phyloP scores from a whole-genome alignment of 2,888 invertebrate genomes.

The Scaptomyza parva region DNA sequence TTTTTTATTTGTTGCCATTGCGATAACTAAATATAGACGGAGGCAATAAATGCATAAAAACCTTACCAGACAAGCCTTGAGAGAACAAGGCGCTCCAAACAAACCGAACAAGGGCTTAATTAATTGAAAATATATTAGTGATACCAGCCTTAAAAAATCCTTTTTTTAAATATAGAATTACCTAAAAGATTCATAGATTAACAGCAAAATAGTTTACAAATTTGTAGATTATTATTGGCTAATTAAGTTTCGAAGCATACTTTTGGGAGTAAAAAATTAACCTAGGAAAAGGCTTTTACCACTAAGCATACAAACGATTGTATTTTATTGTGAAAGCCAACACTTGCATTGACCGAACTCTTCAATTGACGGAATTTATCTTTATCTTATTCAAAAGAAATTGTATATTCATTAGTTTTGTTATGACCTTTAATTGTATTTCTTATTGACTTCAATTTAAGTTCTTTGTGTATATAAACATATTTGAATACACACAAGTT shows the following conservation, averaged over 20 bases:
- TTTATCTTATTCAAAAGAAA: too few species aligned
- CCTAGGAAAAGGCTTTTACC: not conserved
- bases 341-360: too few species aligned
- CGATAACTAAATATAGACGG: conserved; percentile 76
- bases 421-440: too few species aligned
- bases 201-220: not conserved
- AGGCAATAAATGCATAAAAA: conserved; percentile 46
- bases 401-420: too few species aligned
- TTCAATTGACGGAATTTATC: too few species aligned
- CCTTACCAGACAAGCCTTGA: conserved; percentile 21
- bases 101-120: conserved; percentile 25
- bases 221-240: too few species aligned
- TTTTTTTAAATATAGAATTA: not conserved
- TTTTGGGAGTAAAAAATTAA: conserved; percentile 31
- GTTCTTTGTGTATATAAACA: too few species aligned
- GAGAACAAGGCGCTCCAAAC: conserved; percentile 4
- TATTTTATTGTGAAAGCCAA: too few species aligned
- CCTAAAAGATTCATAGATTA: not conserved
- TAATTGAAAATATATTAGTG: conserved; percentile 24
- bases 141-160: not conserved
- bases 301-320: too few species aligned
- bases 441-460: too few species aligned
- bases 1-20: conserved; percentile 59
- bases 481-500: too few species aligned
- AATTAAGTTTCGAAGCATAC: conserved; percentile 35